Conservation (phyloP, 2,888 invertebrate species). For the Leptogaster cylindrica region DNA sequence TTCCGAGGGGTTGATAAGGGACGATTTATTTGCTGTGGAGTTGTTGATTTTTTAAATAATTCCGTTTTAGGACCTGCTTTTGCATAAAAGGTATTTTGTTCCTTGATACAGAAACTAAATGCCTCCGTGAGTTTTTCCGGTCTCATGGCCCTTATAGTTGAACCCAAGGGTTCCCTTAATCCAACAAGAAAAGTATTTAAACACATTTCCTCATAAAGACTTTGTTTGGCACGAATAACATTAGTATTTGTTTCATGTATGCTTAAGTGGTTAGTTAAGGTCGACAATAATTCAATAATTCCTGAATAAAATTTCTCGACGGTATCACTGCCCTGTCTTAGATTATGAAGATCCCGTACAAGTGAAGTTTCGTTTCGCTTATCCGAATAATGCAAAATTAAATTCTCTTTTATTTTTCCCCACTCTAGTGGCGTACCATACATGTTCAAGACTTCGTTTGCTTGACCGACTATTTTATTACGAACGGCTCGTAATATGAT, state of each 20-base stretch:
- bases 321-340: neutral
- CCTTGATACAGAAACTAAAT: neutral
- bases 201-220: neutral
- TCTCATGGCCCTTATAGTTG: constrained; percentile 7
- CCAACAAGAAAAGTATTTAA: neutral
- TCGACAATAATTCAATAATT: constrained; percentile 4
- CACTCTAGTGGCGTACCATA: constrained; percentile 43
- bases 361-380: constrained; percentile 2
- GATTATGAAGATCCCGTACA: neutral
- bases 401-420: constrained; percentile 6
- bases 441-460: constrained; percentile 48
- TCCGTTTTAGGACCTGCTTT: too few relatives aligned
- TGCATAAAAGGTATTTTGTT: neutral
- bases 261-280: neutral
- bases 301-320: neutral
- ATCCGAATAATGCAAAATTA: constrained; percentile 9
- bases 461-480: constrained; percentile 48
- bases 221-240: neutral
- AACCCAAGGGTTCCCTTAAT: neutral
- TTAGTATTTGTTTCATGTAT: neutral
- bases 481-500: constrained; percentile 47
- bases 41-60: too few relatives aligned
- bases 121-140: neutral
- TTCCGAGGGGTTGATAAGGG: too few relatives aligned
- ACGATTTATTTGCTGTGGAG: too few relatives aligned